Conservation (phyloP, 2,113 vertebrate species). For the Alosa alosa region DNA sequence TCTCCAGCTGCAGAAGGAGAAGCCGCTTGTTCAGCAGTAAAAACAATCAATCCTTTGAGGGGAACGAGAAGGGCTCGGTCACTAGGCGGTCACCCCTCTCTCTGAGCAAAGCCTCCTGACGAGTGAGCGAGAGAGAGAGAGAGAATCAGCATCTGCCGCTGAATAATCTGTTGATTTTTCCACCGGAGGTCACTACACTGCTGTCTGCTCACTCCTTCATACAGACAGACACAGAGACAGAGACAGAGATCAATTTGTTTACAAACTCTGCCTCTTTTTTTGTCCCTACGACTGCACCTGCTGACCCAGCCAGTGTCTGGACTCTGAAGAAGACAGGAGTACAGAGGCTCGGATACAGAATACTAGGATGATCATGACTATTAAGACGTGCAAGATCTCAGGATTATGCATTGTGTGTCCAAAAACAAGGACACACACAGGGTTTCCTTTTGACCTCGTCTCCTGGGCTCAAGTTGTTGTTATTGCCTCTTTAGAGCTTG, state of each 20-base stretch:
- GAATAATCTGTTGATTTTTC: conserved; percentile 29
- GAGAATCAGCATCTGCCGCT: neutral
- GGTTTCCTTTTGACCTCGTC: neutral
- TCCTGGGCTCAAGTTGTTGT: neutral
- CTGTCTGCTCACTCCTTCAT: neutral
- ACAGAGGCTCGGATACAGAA: neutral
- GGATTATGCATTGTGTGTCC: no score
- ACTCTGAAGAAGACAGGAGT: neutral
- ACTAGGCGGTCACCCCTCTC: neutral
- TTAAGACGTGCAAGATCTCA: no score
- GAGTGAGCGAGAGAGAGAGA: neutral
- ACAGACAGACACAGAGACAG: no score
- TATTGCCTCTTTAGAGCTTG: neutral
- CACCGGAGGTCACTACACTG: neutral
- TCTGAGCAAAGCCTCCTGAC: conserved; percentile 22
- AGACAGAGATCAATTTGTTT: neutral
- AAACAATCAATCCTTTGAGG: conserved; percentile 66
- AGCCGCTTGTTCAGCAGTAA: conserved; percentile 59
- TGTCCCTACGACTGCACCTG: neutral
- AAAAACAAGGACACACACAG: neutral
- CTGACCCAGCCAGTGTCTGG: neutral
- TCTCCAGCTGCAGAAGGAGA: conserved; percentile 33
- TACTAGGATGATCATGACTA: no score
- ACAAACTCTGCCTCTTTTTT: neutral
- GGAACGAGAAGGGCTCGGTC: conserved; percentile 24